Evolutionary conservation across 2,113 vertebrate species (phyloP).

Genomic region (Holacanthus passer): DNA sequence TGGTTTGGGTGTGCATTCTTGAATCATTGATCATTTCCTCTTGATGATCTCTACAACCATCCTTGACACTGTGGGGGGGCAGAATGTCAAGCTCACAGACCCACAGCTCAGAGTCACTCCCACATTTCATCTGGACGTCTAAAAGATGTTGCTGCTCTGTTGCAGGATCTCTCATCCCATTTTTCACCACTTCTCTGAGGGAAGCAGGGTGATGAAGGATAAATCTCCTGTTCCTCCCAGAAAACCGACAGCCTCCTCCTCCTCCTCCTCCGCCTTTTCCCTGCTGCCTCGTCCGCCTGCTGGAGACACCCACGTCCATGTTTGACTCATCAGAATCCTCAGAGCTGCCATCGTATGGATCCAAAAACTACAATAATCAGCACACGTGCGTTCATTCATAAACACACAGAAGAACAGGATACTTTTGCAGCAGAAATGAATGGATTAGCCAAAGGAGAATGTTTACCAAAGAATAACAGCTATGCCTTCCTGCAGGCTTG

Average conservation of each 20-base stretch:
- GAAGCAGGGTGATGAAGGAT: constrained; percentile 43
- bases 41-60: background rate
- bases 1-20: constrained; percentile 24
- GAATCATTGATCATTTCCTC: constrained; percentile 37
- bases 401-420: background rate
- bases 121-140: constrained; percentile 76
- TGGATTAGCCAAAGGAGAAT: background rate
- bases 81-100: constrained; percentile 46
- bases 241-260: constrained; percentile 45
- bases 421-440: background rate
- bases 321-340: constrained; percentile 87
- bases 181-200: constrained; percentile 41
- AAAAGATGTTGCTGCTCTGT: constrained; percentile 18
- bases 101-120: constrained; percentile 60
- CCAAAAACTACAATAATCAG: constrained; percentile 83
- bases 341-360: constrained; percentile 88
- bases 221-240: constrained; percentile 46
- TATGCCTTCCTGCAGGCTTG: constrained; percentile 59
- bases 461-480: constrained; percentile 67
- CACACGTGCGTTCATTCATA: background rate
- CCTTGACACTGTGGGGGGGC: constrained; percentile 22
- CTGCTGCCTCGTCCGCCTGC: constrained; percentile 38
- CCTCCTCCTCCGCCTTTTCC: constrained; percentile 42
- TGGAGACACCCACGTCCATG: constrained; percentile 20
- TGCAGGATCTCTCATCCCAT: constrained; percentile 18